Base-by-base conservation (phyloP, 1,140 invertebrate species). In the Neotoxoptera formosana region DNA sequence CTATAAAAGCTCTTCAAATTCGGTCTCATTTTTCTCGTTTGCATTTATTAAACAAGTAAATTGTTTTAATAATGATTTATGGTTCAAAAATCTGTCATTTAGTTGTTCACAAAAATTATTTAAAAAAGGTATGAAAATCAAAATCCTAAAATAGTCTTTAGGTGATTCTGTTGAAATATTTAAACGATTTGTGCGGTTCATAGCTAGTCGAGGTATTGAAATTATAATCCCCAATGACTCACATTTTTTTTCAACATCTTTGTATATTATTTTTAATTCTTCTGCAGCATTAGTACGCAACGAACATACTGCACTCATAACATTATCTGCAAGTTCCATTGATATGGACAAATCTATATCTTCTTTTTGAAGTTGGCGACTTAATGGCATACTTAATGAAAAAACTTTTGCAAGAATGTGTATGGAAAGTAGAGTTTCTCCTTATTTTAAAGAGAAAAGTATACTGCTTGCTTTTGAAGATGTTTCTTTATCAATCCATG, bases 41-140 rank as follows among this genome's bases (percentile, higher is more conserved):
- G 86, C 45, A 88, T 88, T 88, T 88, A 88, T 88, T 48, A 48
- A 88, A 88, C 86, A 88, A 88, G 48, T 48, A 48, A 48, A 88
- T n/a, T 89, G 25, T 51, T 89, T 89, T 51, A 89, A 36, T 89
- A 34, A 89, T 36, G 34, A 30, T 9, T 53, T 89, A 23, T n/a
- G 87, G 34, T 89, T 89, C n/a, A 89, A 53, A 51, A 89, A 89
- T 89, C 87, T 89, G 30, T 89, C 48, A 89, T 89, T 53, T 53
- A 89, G 87, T 89, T 89, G 48, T 89, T 89, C 25, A 89, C 48
- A 89, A 53, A 89, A 89, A 89, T 89, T 89, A 36, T 51, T 30
- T 11, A 89, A 89, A 53, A 89, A 89, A 20, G 47, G 30, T 88
- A 88, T 88, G 6, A 88, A 88, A 88, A 51, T 88, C 7, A 34